Conservation (phyloP, 2,797 vertebrate genomes). For the Eleutherodactylus coqui region DNA sequence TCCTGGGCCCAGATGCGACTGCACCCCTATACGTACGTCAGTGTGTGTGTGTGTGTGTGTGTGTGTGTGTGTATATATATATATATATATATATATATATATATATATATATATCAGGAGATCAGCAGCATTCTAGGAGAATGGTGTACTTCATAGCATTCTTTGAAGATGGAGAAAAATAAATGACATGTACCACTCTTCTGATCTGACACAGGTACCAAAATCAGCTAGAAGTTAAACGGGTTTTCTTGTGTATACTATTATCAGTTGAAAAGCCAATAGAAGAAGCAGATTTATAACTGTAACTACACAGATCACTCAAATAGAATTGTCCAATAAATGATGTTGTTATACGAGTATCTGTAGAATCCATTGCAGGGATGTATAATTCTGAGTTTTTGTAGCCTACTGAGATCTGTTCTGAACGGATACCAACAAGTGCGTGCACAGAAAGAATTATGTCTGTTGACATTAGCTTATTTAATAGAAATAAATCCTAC, state of each 20-base stretch:
- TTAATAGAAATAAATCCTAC: background rate
- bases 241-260: background rate
- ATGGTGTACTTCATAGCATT: too few species aligned
- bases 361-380: background rate
- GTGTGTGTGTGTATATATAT: too few species aligned
- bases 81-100: too few species aligned
- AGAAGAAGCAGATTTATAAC: background rate
- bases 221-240: background rate
- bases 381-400: background rate
- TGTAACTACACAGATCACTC: background rate
- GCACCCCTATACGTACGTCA: too few species aligned
- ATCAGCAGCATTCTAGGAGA: too few species aligned
- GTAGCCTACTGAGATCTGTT: background rate
- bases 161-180: too few species aligned
- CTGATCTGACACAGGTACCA: too few species aligned
- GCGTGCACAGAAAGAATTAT: background rate
- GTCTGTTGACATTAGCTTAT: background rate
- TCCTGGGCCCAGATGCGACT: too few species aligned
- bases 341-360: background rate
- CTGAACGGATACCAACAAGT: background rate
- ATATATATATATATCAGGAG: too few species aligned
- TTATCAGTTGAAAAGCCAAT: background rate
- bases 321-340: background rate
- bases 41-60: too few species aligned
- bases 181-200: too few species aligned